Percentiles rank a stretch among this genome's conserved stretches.
Conservation (phyloP, 2,113 vertebrate species). For the Recurvirostra avosetta region DNA sequence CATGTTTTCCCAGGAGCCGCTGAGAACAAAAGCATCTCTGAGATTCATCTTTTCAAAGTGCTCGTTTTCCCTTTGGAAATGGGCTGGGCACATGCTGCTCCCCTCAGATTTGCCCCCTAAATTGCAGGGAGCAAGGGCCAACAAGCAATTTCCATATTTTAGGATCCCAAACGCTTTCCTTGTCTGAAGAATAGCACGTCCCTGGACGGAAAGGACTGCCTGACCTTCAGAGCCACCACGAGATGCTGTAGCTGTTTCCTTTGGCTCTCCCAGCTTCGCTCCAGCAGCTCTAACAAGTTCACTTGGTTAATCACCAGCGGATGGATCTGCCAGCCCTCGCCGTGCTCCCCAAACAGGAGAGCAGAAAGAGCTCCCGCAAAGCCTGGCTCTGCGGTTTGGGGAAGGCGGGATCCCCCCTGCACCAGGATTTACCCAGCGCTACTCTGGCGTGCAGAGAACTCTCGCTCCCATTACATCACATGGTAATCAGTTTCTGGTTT, state of each 20-base stretch:
- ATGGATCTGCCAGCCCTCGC: not conserved
- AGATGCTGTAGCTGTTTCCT: not conserved
- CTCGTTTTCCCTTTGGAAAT: not conserved
- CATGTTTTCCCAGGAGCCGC: not conserved
- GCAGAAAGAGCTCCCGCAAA: not conserved
- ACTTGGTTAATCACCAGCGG: not conserved
- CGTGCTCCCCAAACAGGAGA: not conserved
- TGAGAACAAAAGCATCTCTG: not conserved
- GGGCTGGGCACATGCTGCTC: not conserved
- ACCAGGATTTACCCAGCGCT: not conserved
- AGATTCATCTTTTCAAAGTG: not conserved
- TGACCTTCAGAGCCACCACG: not conserved
- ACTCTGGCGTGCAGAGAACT: fast-evolving
- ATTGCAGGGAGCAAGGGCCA: not conserved
- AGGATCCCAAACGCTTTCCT: not conserved
- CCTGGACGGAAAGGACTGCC: not conserved
- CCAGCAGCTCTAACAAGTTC: not conserved
- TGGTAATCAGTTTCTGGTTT: not conserved
- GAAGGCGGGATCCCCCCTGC: not conserved
- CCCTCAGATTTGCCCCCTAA: not conserved
- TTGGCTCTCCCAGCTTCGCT: not conserved
- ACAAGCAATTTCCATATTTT: not conserved
- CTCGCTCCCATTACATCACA: fast-evolving
- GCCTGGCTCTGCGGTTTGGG: fast-evolving
- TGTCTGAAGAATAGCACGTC: fast-evolving